Evolutionary conservation across 2,888 invertebrate species (phyloP).

Genomic region (Mylabris sibirica): DNA sequence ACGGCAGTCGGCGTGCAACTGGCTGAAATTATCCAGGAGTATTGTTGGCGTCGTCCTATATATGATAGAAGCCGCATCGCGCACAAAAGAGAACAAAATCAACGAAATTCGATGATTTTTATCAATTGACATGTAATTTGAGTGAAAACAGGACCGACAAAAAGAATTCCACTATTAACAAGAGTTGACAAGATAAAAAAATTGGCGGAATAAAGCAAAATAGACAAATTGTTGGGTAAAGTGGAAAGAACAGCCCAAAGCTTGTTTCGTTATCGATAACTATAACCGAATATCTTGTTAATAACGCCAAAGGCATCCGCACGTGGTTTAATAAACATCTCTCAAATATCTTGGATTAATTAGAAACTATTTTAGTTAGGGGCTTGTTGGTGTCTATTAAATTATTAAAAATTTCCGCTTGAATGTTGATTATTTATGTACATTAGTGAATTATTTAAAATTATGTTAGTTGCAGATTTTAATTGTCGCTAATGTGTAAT

Average conservation of each 20-base stretch:
- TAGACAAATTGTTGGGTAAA: background rate
- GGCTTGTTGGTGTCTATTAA: background rate
- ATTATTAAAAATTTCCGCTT: background rate
- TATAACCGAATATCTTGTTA: background rate
- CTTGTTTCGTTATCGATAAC: background rate
- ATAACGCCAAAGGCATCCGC: background rate
- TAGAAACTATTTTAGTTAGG: background rate
- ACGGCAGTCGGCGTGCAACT: conserved; percentile 51
- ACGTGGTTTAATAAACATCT: background rate
- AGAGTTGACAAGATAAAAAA: too few species aligned
- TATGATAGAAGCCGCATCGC: conserved; percentile 21
- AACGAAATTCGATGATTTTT: conserved; percentile 3
- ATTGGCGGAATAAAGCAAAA: background rate
- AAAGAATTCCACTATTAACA: background rate
- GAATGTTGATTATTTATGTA: background rate
- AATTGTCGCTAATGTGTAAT: conserved; percentile 41
- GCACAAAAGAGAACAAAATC: conserved; percentile 18
- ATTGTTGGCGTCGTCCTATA: conserved; percentile 32
- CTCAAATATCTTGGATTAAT: background rate
- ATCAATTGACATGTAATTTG: conserved; percentile 7
- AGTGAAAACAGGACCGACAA: background rate
- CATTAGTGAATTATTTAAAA: background rate
- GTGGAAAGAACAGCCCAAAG: background rate
- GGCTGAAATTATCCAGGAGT: conserved; percentile 29
- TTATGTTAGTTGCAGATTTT: conserved; percentile 25